A percentile compares a stretch with the other conserved stretches of the same genome.
These are phyloP conservation scores for Spodoptera litura DNA, from an alignment of 1,140 invertebrate species.

Conservation along the genomic window DNA sequence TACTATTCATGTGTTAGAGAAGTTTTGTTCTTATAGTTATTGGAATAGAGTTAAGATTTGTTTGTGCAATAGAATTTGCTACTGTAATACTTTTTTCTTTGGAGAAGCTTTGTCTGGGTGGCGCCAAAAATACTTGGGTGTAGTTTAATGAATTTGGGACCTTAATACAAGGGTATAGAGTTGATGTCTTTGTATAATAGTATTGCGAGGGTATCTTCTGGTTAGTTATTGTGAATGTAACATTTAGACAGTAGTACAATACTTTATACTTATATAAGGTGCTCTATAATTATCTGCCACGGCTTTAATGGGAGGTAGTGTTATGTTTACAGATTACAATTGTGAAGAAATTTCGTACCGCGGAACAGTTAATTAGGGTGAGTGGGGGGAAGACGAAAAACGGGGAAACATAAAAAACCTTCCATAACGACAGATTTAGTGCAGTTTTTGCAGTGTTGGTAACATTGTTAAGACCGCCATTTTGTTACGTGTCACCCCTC, in stretches of 20 bases:
- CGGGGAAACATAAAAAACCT: no score
- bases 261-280: no score
- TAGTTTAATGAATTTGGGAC: neutral
- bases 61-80: slow-evolving; percentile 51
- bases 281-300: no score
- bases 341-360: no score
- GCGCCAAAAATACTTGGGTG: slow-evolving; percentile 61
- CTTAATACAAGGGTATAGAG: neutral
- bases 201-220: slow-evolving; percentile 9
- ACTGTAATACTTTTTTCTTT: slow-evolving; percentile 68
- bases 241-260: neutral
- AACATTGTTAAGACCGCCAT: no score
- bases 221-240: slow-evolving; percentile 4
- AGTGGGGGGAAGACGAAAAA: no score
- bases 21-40: slow-evolving; percentile 1
- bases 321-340: no score
- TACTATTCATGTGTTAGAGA: slow-evolving; percentile 1
- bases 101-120: slow-evolving; percentile 77
- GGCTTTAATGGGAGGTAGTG: no score
- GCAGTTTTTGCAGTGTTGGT: no score
- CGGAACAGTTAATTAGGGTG: no score
- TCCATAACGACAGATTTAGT: no score
- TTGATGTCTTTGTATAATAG: neutral
- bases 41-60: slow-evolving; percentile 30
- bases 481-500: no score